Percentiles rank a stretch among this genome's conserved stretches.
These are phyloP conservation scores for Euspilapteryx auroguttella DNA, from an alignment of 2,888 invertebrate genomes.

Conservation along the genomic window DNA sequence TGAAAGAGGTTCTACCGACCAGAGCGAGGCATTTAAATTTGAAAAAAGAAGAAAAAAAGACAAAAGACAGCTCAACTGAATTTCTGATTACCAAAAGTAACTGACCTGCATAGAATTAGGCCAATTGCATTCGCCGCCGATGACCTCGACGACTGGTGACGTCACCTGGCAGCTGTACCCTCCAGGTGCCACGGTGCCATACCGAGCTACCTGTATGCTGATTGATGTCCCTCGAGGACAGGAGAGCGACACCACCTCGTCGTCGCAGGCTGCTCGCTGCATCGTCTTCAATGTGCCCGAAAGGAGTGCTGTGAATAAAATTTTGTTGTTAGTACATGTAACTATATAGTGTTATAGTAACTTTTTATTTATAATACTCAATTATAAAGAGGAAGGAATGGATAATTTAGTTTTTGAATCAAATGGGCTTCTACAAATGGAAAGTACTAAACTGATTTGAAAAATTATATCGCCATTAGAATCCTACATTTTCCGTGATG, in stretches of 20 bases:
- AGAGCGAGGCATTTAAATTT: too few species aligned
- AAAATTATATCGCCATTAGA: too few species aligned
- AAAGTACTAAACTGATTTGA: too few species aligned
- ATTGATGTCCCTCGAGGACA: constrained; percentile 94
- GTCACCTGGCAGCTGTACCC: constrained; percentile 27
- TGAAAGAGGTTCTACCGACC: too few species aligned
- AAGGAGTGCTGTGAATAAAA: constrained; percentile 77
- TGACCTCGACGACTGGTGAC: constrained; percentile 21
- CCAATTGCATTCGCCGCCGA: constrained; percentile 65
- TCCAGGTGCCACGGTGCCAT: constrained; percentile 65
- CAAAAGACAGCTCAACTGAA: not conserved
- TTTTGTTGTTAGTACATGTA: too few species aligned
- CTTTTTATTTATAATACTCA: too few species aligned
- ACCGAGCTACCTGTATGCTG: constrained; percentile 84
- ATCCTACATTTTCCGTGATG: too few species aligned
- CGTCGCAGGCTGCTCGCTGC: constrained; percentile 88
- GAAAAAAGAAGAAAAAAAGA: not conserved
- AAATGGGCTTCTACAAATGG: too few species aligned
- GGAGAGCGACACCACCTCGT: constrained; percentile 77
- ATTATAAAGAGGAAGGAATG: too few species aligned
- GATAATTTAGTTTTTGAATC: too few species aligned
- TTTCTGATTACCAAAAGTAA: constrained; percentile 10
- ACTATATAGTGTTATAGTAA: too few species aligned
- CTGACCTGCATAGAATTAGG: constrained; percentile 76
- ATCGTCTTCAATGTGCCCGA: constrained; percentile 87